Evolutionary conservation across 2,113 vertebrate species (phyloP).

Genomic region (Cinclus mexicanus): DNA sequence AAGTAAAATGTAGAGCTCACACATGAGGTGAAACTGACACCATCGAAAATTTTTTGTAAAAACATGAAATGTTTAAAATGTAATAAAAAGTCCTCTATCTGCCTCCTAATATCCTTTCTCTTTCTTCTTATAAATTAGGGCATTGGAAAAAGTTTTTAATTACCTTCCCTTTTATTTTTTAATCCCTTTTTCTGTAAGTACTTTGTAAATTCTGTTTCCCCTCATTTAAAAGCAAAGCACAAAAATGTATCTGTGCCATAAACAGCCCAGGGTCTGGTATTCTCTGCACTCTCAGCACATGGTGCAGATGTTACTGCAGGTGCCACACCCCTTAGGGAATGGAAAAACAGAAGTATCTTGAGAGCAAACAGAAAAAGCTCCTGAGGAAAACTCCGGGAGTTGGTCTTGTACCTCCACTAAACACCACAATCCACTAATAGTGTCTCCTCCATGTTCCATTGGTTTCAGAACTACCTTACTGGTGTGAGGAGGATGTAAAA

Average conservation of each 20-base stretch:
- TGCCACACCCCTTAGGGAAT: background rate
- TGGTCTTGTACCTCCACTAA: background rate
- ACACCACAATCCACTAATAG: background rate
- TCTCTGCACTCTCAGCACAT: background rate
- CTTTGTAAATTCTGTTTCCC: background rate
- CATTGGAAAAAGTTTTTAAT: background rate
- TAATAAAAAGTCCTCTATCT: background rate
- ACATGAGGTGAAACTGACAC: background rate
- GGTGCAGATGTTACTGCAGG: background rate
- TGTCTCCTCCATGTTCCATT: background rate
- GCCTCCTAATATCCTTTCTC: background rate
- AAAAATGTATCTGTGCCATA: background rate
- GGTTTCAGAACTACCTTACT: background rate
- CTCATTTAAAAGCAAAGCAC: background rate
- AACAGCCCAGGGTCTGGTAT: background rate
- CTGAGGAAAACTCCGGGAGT: background rate
- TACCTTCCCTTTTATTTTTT: background rate
- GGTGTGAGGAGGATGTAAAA: background rate
- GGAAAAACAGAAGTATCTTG: background rate
- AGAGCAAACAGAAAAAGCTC: background rate
- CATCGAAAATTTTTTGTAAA: background rate
- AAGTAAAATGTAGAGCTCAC: background rate
- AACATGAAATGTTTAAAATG: background rate
- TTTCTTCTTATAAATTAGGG: background rate
- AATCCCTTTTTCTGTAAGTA: background rate